Evolutionary conservation across 2,113 vertebrate species (phyloP), one percentile per base, ranked within the genome.

Genomic region (Ochotona curzoniae): DNA sequence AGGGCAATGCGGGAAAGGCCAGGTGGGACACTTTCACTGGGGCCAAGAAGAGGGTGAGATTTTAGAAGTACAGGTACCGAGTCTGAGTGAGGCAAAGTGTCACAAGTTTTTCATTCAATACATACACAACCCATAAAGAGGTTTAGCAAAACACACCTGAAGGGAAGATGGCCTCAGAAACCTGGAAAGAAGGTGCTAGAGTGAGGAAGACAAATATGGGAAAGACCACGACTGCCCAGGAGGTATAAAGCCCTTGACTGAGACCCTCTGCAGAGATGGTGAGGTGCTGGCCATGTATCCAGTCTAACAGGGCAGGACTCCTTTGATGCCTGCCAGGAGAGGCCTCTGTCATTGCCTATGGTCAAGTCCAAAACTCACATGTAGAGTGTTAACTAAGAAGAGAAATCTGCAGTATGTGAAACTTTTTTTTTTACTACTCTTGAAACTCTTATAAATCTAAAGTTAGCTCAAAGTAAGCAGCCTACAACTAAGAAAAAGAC

Each of bases 251-350:
- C 21, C 10, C 69, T 82, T 54, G 61, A 30, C 6, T n/a, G n/a
- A 25, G 13, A 11, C 30, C 66, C 57, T 2, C 8, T 49, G 7
- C n/a, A 2, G 76, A 92, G 79, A 44, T 44, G 26, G 12, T 8
- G 44, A 23, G 12, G 1, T 12, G 28, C n/a, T 32, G 3, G 6
- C 44, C 35, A 9, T 6, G 7, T 25, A 35, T 14, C 6, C 26
- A n/a, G 30, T 32, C 21, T 44, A 3, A 2, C 13, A 20, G 26
- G 23, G 9, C 79, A 69, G 38, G 1, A 2, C 12, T 15, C n/a
- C 38, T 0, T 0, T 32, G 26, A 32, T 3, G 1, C 8, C 32
- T 75, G 20, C 26, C 15, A 32, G 0, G 0, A 18, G 49, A 54
- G 21, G 7, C n/a, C 26, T 91, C 32, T 61, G 3, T 6, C 13